A percentile compares a stretch with the other conserved stretches of the same genome.
phyloP scores from a whole-genome alignment of 2,888 invertebrate genomes.

The Xanthia togata region DNA sequence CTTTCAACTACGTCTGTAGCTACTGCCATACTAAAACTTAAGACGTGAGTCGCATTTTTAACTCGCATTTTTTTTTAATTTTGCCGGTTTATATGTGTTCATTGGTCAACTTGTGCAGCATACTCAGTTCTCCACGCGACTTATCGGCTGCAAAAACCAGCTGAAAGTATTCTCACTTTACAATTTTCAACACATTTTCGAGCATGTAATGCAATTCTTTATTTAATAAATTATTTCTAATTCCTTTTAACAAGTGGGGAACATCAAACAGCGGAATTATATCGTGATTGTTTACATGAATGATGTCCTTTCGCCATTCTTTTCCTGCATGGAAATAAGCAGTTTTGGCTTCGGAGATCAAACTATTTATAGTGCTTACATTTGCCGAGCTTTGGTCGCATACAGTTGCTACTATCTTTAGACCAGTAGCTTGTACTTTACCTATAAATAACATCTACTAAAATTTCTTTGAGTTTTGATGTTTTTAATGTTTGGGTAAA shows the following conservation, averaged over 20 bases:
- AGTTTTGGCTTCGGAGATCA: constrained; percentile 10
- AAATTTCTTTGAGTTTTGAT: constrained; percentile 13
- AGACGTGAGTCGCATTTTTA: too few species aligned
- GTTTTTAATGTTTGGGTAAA: constrained; percentile 15
- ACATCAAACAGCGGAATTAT: constrained; percentile 5
- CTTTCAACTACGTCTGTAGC: too few species aligned
- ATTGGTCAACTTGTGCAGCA: too few species aligned
- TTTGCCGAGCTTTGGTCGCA: neutral
- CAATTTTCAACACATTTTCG: constrained; percentile 9
- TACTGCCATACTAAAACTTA: too few species aligned
- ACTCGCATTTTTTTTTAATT: too few species aligned
- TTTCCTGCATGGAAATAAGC: constrained; percentile 12
- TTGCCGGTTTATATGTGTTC: too few species aligned
- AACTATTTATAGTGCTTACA: constrained; percentile 2
- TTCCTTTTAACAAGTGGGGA: constrained; percentile 1
- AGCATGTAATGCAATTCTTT: constrained; percentile 18
- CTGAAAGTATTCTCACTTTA: constrained; percentile 22
- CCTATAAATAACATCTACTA: neutral
- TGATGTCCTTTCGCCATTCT: constrained; percentile 6
- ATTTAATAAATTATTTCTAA: constrained; percentile 16
- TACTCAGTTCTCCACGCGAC: too few species aligned
- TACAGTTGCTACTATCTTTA: constrained; percentile 9
- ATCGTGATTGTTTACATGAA: neutral
- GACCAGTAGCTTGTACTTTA: constrained; percentile 8
- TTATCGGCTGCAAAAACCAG: neutral